phyloP scores from a whole-genome alignment of 2,888 invertebrate genomes.

The Orchestes rusci region DNA sequence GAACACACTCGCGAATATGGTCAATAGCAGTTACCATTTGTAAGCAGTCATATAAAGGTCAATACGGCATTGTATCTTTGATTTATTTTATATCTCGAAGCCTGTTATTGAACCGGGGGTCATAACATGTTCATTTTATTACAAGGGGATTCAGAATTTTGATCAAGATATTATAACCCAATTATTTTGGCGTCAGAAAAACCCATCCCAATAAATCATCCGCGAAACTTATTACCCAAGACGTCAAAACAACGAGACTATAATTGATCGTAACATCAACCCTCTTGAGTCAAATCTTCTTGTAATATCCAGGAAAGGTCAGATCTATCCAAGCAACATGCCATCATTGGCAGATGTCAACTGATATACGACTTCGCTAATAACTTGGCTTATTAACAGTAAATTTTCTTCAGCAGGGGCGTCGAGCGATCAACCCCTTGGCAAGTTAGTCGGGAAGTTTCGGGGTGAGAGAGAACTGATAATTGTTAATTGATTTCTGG shows the following conservation, averaged over 20 bases:
- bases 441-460: slow-evolving; percentile 16
- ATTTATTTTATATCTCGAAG: slow-evolving; percentile 33
- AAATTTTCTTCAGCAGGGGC: slow-evolving; percentile 19
- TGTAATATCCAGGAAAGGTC: slow-evolving; percentile 30
- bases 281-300: slow-evolving; percentile 14
- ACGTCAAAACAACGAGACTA: slow-evolving; percentile 45
- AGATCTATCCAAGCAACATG: slow-evolving; percentile 30
- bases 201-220: no score
- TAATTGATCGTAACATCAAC: slow-evolving; percentile 42
- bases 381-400: slow-evolving; percentile 27
- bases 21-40: slow-evolving; percentile 36
- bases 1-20: slow-evolving; percentile 25
- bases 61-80: slow-evolving; percentile 40
- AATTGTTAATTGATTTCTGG: slow-evolving; percentile 22
- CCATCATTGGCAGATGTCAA: slow-evolving; percentile 47
- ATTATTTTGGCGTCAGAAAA: no score
- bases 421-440: slow-evolving; percentile 16
- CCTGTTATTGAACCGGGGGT: neutral
- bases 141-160: no score
- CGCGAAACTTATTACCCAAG: slow-evolving; percentile 43
- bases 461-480: slow-evolving; percentile 13
- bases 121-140: no score
- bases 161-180: no score
- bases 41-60: slow-evolving; percentile 41
- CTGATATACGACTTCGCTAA: slow-evolving; percentile 45